Evolutionary conservation across 1,140 invertebrate species (phyloP).

Genomic region (Calosoma granatense): DNA sequence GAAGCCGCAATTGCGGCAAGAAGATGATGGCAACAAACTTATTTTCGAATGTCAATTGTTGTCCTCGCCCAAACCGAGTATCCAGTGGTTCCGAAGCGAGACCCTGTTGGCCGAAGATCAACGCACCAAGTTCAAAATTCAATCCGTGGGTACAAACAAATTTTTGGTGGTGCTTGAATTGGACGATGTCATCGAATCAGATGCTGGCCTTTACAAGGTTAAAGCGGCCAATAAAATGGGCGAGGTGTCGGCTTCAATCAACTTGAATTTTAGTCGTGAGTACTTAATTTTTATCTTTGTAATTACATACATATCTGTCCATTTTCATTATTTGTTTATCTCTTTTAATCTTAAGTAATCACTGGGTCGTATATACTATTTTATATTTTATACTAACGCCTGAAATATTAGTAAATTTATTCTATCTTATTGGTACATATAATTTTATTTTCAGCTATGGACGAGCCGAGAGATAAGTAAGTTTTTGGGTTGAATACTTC

Average conservation of each 20-base stretch:
- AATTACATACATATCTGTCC: too few species aligned
- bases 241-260: conserved; percentile 95
- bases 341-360: background rate
- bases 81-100: conserved; percentile 85
- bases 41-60: conserved; percentile 91
- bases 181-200: conserved; percentile 89
- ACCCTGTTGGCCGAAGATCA: conserved; percentile 68
- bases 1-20: conserved; percentile 90
- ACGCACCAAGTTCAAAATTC: conserved; percentile 77
- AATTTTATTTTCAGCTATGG: conserved; percentile 56
- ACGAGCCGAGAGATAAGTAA: conserved; percentile 77
- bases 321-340: conserved; percentile 9
- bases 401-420: too few species aligned
- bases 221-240: conserved; percentile 96
- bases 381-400: background rate
- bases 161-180: conserved; percentile 86
- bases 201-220: conserved; percentile 95
- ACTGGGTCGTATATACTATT: background rate
- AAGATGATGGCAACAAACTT: conserved; percentile 90
- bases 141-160: conserved; percentile 73
- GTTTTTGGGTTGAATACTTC: too few species aligned
- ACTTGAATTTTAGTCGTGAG: conserved; percentile 97
- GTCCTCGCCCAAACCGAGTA: conserved; percentile 79
- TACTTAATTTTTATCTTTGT: conserved; percentile 29
- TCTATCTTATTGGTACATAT: too few species aligned